phyloP scores from a whole-genome alignment of 1,140 invertebrate species.

The Caenorhabditis remanei region DNA sequence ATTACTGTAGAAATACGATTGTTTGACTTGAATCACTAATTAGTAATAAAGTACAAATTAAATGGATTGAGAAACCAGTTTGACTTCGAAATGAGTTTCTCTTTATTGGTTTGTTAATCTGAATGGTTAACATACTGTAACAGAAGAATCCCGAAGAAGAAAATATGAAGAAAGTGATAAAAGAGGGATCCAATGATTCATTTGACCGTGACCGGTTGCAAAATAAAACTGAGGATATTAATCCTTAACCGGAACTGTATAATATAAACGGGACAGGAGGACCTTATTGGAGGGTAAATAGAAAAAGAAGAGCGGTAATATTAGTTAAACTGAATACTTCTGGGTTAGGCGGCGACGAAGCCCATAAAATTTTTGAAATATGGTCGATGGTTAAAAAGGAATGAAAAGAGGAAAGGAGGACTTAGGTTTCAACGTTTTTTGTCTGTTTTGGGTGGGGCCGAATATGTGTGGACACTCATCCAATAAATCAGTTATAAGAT shows the following conservation, averaged over 20 bases:
- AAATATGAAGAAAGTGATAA: slow-evolving; percentile 2
- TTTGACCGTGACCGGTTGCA: slow-evolving; percentile 23
- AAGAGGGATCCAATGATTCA: slow-evolving; percentile 3
- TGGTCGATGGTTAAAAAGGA: slow-evolving; percentile 42
- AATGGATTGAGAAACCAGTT: neutral
- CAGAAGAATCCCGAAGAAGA: neutral
- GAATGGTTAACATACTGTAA: neutral
- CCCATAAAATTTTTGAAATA: slow-evolving; percentile 50
- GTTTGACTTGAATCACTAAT: neutral
- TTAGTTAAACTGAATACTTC: slow-evolving; percentile 7
- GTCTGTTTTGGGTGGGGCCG: neutral
- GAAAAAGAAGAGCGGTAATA: neutral
- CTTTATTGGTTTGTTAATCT: neutral
- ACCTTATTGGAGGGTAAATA: neutral
- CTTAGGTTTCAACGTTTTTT: slow-evolving; percentile 35
- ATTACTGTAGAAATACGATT: neutral
- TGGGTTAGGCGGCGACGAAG: slow-evolving; percentile 24
- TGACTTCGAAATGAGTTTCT: neutral
- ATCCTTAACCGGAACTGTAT: slow-evolving; percentile 32
- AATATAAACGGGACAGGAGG: neutral
- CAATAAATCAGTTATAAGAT: slow-evolving; percentile 57
- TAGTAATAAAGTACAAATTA: neutral
- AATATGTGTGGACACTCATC: slow-evolving; percentile 8
- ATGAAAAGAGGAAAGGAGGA: neutral
- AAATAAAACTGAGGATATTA: neutral